Conservation (phyloP, 1,140 invertebrate genomes). For the Magallana angulata region DNA sequence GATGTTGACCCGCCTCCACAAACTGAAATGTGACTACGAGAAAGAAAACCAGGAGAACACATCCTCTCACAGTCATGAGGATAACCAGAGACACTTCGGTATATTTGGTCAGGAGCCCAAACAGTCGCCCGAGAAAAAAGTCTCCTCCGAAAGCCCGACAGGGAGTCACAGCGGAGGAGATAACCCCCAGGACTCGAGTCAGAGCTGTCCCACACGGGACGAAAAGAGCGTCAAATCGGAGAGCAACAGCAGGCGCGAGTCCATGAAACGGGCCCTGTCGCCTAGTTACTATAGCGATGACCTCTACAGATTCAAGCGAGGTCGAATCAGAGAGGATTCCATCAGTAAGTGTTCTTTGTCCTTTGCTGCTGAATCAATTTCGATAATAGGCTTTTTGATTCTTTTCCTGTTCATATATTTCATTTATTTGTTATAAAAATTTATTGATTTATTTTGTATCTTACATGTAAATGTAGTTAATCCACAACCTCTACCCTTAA, state of each 20-base stretch:
- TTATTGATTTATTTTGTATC: too few species aligned
- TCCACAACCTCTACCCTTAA: too few species aligned
- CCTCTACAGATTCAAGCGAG: conserved; percentile 50
- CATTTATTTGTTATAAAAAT: too few species aligned
- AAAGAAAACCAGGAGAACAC: conserved; percentile 66
- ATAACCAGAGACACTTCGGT: conserved; percentile 56
- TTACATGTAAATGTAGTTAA: too few species aligned
- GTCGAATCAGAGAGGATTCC: conserved; percentile 53
- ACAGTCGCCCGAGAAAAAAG: not conserved
- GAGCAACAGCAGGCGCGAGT: conserved; percentile 13
- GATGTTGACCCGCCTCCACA: conserved; percentile 90
- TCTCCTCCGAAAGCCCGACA: not conserved
- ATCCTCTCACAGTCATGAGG: conserved; percentile 37
- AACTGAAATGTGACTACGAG: conserved; percentile 81
- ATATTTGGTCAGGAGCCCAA: conserved; percentile 51
- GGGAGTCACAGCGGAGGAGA: not conserved
- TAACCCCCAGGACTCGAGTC: not conserved
- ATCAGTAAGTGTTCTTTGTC: conserved; percentile 39
- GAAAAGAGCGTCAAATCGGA: not conserved
- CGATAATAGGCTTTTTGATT: too few species aligned
- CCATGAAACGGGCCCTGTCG: conserved; percentile 63
- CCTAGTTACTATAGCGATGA: conserved; percentile 67
- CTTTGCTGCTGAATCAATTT: too few species aligned
- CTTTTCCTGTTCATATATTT: too few species aligned
- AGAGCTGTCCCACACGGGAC: not conserved